Evolutionary conservation across 1,140 invertebrate genomes (phyloP), one percentile per base, ranked within the genome.

Genomic region (Zaprionus tsacasi): DNA sequence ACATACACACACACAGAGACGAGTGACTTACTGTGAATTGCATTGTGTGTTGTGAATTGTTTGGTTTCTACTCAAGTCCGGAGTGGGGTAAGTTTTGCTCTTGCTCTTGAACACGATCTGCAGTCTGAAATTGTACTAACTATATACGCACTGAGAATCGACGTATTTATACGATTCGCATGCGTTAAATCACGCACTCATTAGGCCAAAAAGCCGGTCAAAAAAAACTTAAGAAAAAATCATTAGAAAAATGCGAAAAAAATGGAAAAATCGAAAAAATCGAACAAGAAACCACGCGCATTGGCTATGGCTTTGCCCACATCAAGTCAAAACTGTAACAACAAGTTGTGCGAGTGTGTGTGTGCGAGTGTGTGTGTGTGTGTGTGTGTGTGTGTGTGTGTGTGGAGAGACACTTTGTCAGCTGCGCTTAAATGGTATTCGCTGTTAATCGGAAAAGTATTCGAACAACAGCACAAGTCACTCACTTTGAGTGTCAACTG

Each of bases 191-290:
- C 78, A 74, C 69, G 85, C 85, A 89, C 85, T 81, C 81, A 88
- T 88, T 89, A 85, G 85, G 78, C 81, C 81, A 70, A 79, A 79
- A 83, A 89, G 48, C 81, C 71, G 56, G 52, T 77, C 76, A 77
- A 76, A 66, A 60, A 15, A 43, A n/a, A 15, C 7, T 45, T 45
- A 63, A 69, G 65, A 71, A 78, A 67, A 55, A 71, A 57, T 27
- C 33, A 30, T 61, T 78, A 75, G 67, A 65, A 48, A 40, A 43
- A 60, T 27, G 33, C 58, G 40, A 59, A 71, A 74, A 74, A 74
- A 76, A 48, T 15, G 70, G 65, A 40, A 40, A n/a, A 40, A n/a
- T 5, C 6, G 54, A 38, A 77, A 58, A 74, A 79, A 65, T 66
- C 54, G 27, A 67, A 35, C 48, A 63, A 82, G 65, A 70, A 57